Evolutionary conservation across 2,797 vertebrate genomes (phyloP).

Genomic region (Anisognathus igniventris): DNA sequence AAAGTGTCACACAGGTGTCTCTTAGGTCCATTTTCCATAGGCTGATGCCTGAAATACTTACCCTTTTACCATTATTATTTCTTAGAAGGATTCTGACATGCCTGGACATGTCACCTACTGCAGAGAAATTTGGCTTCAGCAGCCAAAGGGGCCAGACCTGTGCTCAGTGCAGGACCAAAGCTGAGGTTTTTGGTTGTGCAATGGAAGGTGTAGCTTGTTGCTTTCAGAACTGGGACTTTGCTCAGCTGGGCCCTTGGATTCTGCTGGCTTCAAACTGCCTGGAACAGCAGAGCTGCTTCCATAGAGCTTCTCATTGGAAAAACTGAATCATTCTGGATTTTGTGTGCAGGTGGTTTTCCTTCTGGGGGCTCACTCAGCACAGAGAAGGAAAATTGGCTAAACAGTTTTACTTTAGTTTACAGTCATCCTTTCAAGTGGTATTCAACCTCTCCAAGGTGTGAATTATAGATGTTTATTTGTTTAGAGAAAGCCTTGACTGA

Average conservation of each 20-base stretch:
- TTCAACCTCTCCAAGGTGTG: not conserved
- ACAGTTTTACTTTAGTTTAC: not conserved
- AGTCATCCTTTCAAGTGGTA: not conserved
- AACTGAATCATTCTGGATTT: not conserved
- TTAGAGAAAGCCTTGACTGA: not conserved
- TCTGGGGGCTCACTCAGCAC: not conserved
- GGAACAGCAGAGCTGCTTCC: not conserved
- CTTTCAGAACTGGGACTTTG: not conserved
- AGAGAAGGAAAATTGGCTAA: not conserved
- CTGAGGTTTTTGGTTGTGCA: accelerated
- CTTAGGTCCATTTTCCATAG: not conserved
- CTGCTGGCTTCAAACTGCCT: not conserved
- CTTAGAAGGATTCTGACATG: not conserved
- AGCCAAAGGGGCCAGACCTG: not conserved
- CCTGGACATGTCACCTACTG: not conserved
- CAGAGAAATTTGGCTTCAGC: not conserved
- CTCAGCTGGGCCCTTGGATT: not conserved
- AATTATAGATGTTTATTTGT: slow-evolving; percentile 15
- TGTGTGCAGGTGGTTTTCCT: not conserved
- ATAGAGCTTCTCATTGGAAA: not conserved
- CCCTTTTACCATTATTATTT: not conserved
- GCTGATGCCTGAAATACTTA: not conserved
- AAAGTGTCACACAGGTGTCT: not conserved
- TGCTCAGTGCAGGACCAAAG: not conserved
- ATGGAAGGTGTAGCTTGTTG: not conserved